These are phyloP conservation scores for Homarus gammarus DNA, from an alignment of 2,888 invertebrate genomes.

Conservation along the genomic window DNA sequence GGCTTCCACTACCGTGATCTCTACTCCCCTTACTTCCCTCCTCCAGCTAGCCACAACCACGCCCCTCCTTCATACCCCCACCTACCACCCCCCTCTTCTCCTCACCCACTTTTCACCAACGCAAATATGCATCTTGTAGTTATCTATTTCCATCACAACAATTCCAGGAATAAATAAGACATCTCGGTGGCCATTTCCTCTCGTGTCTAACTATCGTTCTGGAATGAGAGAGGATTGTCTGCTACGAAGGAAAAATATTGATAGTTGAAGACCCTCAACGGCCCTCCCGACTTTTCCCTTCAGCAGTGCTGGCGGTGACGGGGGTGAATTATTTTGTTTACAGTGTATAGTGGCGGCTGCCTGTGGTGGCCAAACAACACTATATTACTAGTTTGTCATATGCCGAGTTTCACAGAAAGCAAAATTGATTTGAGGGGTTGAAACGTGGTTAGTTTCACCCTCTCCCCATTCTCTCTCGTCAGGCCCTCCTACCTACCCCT, in stretches of 20 bases:
- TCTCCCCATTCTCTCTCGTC: neutral
- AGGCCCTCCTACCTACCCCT: neutral
- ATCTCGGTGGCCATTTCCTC: too few species aligned
- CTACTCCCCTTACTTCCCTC: neutral
- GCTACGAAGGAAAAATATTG: slow-evolving; percentile 41
- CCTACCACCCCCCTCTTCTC: neutral
- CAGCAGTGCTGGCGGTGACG: neutral
- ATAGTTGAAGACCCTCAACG: slow-evolving; percentile 54
- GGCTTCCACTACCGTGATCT: slow-evolving; percentile 36
- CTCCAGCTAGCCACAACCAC: neutral
- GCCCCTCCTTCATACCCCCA: neutral
- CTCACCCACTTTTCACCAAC: neutral
- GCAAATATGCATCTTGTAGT: too few species aligned
- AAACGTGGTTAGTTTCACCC: neutral
- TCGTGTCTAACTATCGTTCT: neutral
- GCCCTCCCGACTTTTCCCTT: slow-evolving; percentile 12
- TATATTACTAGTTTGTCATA: too few species aligned
- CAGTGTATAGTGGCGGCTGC: too few species aligned
- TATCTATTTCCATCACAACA: too few species aligned
- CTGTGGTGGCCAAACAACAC: too few species aligned
- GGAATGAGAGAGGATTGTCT: neutral
- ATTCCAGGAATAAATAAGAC: too few species aligned
- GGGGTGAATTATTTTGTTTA: neutral
- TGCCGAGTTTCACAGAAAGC: too few species aligned
- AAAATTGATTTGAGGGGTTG: too few species aligned